Evolutionary conservation across 2,113 vertebrate genomes (phyloP).

Genomic region (Peromyscus polionotus): DNA sequence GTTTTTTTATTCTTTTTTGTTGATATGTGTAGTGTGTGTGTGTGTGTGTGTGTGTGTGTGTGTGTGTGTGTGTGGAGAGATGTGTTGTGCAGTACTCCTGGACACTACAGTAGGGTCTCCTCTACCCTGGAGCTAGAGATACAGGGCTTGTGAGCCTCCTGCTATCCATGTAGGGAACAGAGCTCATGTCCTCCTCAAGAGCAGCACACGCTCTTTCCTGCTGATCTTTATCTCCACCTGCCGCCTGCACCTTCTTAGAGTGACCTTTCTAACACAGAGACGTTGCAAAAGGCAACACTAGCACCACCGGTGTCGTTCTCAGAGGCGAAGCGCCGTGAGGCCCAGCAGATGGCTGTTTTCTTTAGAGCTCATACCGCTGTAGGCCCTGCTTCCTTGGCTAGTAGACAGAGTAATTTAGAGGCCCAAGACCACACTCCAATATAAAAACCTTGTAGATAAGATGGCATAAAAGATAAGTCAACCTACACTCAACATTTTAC

Average conservation of each 20-base stretch:
- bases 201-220: not conserved
- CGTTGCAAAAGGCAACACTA: not conserved
- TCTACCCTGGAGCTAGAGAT: not conserved
- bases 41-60: no score
- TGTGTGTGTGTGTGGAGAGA: not conserved
- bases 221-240: not conserved
- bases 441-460: not conserved
- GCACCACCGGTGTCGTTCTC: not conserved
- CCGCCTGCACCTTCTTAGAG: not conserved
- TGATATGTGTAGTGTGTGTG: not conserved
- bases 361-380: not conserved
- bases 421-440: not conserved
- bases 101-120: not conserved
- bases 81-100: not conserved
- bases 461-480: not conserved
- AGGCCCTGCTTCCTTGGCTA: not conserved
- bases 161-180: not conserved
- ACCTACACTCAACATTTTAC: not conserved
- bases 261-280: not conserved
- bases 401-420: not conserved
- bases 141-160: not conserved
- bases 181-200: not conserved
- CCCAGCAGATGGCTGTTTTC: not conserved
- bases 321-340: not conserved
- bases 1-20: not conserved